phyloP scores from a whole-genome alignment of 2,888 invertebrate species.

The Athalia cordata region DNA sequence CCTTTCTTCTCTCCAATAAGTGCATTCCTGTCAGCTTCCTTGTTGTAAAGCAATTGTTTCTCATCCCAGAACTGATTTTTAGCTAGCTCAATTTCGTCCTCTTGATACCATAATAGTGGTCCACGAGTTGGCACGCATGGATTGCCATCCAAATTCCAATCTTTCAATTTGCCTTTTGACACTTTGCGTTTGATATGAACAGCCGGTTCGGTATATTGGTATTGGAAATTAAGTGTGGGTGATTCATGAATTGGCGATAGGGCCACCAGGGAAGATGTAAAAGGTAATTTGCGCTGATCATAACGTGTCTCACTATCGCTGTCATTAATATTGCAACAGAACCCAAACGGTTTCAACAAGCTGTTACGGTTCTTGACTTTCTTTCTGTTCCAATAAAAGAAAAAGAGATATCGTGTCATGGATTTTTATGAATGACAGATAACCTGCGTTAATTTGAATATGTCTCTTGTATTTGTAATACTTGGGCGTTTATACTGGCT shows the following conservation, averaged over 20 bases:
- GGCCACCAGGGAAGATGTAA: constrained; percentile 47
- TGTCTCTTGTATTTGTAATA: neutral
- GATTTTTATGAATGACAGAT: neutral
- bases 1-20: constrained; percentile 50
- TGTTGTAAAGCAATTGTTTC: constrained; percentile 43
- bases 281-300: constrained; percentile 47
- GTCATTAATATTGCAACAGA: constrained; percentile 55
- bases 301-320: constrained; percentile 52
- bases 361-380: neutral
- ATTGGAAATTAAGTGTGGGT: constrained; percentile 54
- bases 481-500: neutral
- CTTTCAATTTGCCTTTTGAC: constrained; percentile 28
- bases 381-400: neutral
- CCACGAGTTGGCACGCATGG: neutral
- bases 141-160: constrained; percentile 23
- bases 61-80: constrained; percentile 49
- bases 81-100: constrained; percentile 55
- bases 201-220: constrained; percentile 39
- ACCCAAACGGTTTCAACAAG: constrained; percentile 49
- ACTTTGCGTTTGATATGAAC: constrained; percentile 9
- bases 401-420: neutral
- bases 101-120: constrained; percentile 49
- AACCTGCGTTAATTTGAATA: neutral
- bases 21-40: constrained; percentile 46
- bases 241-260: constrained; percentile 51